These are phyloP conservation scores for Pithys albifrons DNA, from an alignment of 2,113 vertebrate species.

Conservation along the genomic window DNA sequence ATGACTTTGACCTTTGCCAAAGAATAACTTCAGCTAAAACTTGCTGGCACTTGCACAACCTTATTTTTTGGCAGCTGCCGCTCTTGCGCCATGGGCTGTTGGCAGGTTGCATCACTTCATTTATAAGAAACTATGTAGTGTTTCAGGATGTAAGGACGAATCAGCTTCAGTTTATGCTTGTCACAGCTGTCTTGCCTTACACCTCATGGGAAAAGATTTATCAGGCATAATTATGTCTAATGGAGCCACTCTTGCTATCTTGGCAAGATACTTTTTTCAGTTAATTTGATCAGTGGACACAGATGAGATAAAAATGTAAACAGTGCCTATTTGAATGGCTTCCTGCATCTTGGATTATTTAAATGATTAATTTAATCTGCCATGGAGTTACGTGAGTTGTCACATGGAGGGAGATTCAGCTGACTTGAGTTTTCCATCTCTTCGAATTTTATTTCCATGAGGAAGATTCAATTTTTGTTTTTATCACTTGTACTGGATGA, in stretches of 20 bases:
- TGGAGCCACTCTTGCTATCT: background rate
- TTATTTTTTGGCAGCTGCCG: background rate
- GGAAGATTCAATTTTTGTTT: background rate
- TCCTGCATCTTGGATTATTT: constrained; percentile 7
- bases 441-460: background rate
- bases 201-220: constrained; percentile 30
- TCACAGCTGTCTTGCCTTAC: constrained; percentile 1
- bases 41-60: background rate
- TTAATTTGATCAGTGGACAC: constrained; percentile 13
- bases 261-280: background rate
- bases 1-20: background rate
- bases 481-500: background rate
- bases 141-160: background rate
- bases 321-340: background rate
- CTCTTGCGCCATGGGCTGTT: background rate
- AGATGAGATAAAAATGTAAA: constrained; percentile 12
- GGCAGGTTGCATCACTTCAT: background rate
- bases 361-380: background rate
- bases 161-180: background rate
- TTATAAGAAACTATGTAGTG: background rate
- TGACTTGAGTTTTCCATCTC: background rate
- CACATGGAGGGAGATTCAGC: background rate
- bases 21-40: background rate
- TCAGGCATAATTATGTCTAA: background rate
- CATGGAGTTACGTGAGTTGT: background rate